Evolutionary conservation across 2,113 vertebrate genomes (phyloP).

Genomic region (Cryptomyrus ogoouensis): DNA sequence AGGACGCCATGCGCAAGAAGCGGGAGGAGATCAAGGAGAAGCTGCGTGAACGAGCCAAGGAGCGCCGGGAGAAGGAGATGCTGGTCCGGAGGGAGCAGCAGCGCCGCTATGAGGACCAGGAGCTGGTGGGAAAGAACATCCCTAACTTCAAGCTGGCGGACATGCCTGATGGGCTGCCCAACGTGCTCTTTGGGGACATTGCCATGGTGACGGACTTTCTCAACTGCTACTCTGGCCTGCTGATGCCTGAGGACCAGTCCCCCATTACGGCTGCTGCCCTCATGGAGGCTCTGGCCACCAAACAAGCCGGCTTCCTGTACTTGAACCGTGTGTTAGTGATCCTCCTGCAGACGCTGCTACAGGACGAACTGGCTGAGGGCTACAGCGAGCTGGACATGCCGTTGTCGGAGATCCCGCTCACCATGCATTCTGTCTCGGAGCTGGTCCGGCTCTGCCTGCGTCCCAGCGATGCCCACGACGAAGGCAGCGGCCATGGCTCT

Average conservation of each 20-base stretch:
- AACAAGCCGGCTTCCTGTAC: constrained; percentile 84
- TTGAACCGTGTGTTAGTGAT: constrained; percentile 86
- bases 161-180: constrained; percentile 90
- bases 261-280: constrained; percentile 82
- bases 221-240: constrained; percentile 79
- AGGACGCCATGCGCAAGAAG: constrained; percentile 79
- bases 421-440: constrained; percentile 86
- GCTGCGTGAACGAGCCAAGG: constrained; percentile 80
- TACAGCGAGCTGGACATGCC: constrained; percentile 91
- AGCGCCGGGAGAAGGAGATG: constrained; percentile 83
- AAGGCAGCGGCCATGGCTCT: constrained; percentile 69
- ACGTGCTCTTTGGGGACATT: constrained; percentile 85
- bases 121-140: constrained; percentile 70
- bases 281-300: constrained; percentile 84
- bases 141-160: constrained; percentile 84
- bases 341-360: constrained; percentile 86
- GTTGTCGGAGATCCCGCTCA: constrained; percentile 90
- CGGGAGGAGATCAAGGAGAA: constrained; percentile 80
- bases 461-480: constrained; percentile 76
- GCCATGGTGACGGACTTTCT: constrained; percentile 93
- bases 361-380: constrained; percentile 93
- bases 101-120: constrained; percentile 86
- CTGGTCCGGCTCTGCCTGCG: constrained; percentile 85
- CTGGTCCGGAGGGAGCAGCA: constrained; percentile 78
- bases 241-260: constrained; percentile 88